Evolutionary conservation across 2,113 vertebrate species (phyloP).

Genomic region (Gymnogyps californianus): DNA sequence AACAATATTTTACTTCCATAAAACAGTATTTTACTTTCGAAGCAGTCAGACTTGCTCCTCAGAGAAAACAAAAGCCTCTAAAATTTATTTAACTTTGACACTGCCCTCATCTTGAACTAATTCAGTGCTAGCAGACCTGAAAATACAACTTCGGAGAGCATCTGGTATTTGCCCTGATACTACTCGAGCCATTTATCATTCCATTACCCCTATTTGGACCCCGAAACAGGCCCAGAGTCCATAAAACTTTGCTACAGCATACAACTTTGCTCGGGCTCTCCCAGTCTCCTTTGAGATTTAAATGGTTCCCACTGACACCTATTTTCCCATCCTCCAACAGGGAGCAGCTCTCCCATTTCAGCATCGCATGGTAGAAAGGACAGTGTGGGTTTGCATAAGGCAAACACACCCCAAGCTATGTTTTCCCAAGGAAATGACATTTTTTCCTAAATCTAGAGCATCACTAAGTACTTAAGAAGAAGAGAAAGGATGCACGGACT

Average conservation of each 20-base stretch:
- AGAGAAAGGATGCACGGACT: background rate
- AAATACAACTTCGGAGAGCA: background rate
- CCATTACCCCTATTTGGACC: background rate
- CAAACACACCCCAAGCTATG: background rate
- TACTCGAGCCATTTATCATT: background rate
- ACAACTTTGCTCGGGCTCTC: background rate
- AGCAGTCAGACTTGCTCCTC: background rate
- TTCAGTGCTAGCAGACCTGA: background rate
- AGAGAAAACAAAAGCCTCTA: background rate
- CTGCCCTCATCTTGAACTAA: background rate
- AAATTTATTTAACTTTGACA: background rate
- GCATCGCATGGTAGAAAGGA: background rate
- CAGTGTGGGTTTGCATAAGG: rapidly evolving
- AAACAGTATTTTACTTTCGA: background rate
- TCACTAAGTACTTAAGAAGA: background rate
- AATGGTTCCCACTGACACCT: background rate
- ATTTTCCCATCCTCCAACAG: background rate
- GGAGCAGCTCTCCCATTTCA: background rate
- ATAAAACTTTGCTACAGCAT: background rate
- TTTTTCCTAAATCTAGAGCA: background rate
- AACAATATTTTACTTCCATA: background rate
- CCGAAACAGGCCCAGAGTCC: background rate
- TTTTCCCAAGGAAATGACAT: background rate
- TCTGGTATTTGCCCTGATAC: background rate
- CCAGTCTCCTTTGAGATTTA: background rate